Evolutionary conservation across 1,140 invertebrate genomes (phyloP), one percentile per base, ranked within the genome.

Genomic region (Meloidogyne floridensis): DNA sequence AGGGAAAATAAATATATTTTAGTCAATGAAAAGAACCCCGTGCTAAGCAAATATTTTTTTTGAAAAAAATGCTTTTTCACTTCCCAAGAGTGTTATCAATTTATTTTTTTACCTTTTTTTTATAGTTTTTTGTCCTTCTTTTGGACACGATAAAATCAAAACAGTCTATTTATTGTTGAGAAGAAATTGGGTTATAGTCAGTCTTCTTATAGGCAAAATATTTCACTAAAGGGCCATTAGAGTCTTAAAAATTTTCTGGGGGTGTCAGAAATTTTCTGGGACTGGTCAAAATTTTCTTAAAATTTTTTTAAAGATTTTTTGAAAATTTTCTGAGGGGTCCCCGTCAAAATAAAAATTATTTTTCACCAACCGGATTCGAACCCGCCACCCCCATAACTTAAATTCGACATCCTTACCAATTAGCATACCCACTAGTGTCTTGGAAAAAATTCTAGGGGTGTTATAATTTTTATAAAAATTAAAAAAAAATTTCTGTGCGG

Each of bases 31-130:
- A 59, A 59, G 5, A 18, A 65, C 59, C 59, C 15, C n/a, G 15
- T 65, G 59, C 15, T n/a, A 6, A 65, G 15, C 59, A 65, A 65
- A 65, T 65, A 65, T 65, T 32, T 32, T 20, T 20, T 32, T 32
- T 32, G 32, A 32, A 65, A 65, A 65, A 65, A 65, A 65, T 65
- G 59, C 59, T 65, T 65, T 65, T 65, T 65, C n/a, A 7, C 3
- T n/a, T 65, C 59, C 59, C 59, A 65, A 65, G 59, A 65, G 59
- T n/a, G 59, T 65, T 65, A 65, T 65, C 59, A n/a, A 65, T 65
- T 65, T 65, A 65, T n/a, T 15, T 32, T 32, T 32, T 32, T 32
- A 32, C 32, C 32, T 32, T 32, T 32, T 32, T 32, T 32, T 32
- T 32, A 32, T 32, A 32, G 32, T 32, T 32, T 32, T 59, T 59